These are phyloP conservation scores for Cephalopachus bancanus DNA, from an alignment of 2,797 vertebrate genomes.

Conservation along the genomic window DNA sequence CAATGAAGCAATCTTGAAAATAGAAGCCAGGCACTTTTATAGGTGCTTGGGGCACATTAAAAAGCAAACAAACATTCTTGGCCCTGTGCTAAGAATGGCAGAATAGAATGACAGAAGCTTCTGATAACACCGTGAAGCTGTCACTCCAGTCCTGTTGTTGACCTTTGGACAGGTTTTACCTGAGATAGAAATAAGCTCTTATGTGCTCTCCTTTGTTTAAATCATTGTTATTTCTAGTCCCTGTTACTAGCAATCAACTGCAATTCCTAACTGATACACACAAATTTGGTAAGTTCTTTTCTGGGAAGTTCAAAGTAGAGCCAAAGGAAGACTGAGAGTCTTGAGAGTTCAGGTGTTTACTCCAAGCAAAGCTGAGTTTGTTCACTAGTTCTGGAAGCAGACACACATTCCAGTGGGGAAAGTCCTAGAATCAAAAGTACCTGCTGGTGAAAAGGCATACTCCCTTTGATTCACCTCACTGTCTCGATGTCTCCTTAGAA, in stretches of 20 bases:
- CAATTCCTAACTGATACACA: not conserved
- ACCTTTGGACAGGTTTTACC: not conserved
- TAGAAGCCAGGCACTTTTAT: slow-evolving; percentile 44
- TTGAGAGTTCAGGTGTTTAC: not conserved
- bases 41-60: not conserved
- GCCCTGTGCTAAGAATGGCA: not conserved
- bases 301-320: not conserved
- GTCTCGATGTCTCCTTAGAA: not conserved
- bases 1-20: slow-evolving; percentile 56
- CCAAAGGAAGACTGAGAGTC: not conserved
- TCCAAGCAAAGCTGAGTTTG: not conserved
- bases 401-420: not conserved
- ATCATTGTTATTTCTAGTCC: not conserved
- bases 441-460: not conserved
- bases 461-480: not conserved
- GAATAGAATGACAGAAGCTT: not conserved
- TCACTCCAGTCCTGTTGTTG: not conserved
- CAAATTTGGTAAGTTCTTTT: slow-evolving; percentile 14
- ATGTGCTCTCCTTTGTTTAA: not conserved
- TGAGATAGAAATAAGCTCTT: not conserved
- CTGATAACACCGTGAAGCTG: not conserved
- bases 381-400: not conserved
- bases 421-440: not conserved
- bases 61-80: not conserved
- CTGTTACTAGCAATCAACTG: not conserved